Base-by-base conservation (phyloP, 2,113 vertebrate species). In the Conger conger region DNA sequence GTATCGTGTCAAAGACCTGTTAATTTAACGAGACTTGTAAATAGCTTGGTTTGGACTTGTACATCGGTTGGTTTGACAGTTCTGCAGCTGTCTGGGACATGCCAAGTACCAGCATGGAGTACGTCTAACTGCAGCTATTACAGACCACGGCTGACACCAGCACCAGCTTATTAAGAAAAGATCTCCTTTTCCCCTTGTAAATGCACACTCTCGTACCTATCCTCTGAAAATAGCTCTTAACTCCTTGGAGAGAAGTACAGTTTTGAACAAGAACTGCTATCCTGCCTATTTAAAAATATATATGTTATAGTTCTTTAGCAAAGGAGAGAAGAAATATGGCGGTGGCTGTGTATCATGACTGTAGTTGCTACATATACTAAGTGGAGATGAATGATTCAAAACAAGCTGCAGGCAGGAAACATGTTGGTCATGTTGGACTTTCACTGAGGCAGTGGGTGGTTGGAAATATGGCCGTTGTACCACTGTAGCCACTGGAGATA, bases 261-360 rank as follows among this genome's bases (percentile, higher is more conserved):
- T 83, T 17, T 50, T n/a, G 40, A 50, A 83, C 82, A 45, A 38
- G 16, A 83, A 45, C 42, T 76, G 63, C 82, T 36, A n/a, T 76
- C 42, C 30, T n/a, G 63, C 17, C 45, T 50, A 0, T 50, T 50
- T 50, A 13, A 13, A 50, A 50, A 50, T 5, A 9, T 42, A 5
- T 42, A 5, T 42, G 3, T 42, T 42, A 5, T 42, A 42, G 6
- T 50, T 50, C 45, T 50, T 7, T 50, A 82, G 57, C 17, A 73
- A 30, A 35, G 20, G 11, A 37, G 37, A 40, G 23, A 36, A 37
- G 36, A 79, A 79, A 13, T 5, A 42, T 33, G 27, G 11, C 45
- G 68, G 57, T 83, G 38, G 82, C 36, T 73, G 76, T 9, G 40
- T 45, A 23, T 76, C 38, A 76, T 27, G 40, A 73, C 38, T 63